Percentiles rank a stretch among this genome's conserved stretches.
Conservation (phyloP, 2,888 invertebrate species). For the Xanthorhoe spadicearia region DNA sequence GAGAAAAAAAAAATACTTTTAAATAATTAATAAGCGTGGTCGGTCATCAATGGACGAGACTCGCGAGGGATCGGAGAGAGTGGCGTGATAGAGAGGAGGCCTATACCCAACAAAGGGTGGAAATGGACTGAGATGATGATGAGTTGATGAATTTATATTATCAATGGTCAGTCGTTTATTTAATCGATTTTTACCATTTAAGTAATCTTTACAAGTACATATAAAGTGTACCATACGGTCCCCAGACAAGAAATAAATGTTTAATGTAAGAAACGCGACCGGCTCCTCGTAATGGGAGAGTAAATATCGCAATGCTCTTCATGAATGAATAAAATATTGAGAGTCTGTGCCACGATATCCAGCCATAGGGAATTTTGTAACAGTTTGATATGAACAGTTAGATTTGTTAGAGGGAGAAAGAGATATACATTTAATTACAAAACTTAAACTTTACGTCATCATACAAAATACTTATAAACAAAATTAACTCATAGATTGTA, state of each 20-base stretch:
- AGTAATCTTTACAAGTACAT: conserved; percentile 15
- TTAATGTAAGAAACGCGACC: conserved; percentile 73
- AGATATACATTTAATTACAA: not conserved
- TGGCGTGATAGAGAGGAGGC: too few relatives aligned
- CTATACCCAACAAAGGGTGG: too few relatives aligned
- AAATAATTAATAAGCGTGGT: too few relatives aligned
- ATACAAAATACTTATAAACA: not conserved
- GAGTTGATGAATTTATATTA: too few relatives aligned
- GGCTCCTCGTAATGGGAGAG: conserved; percentile 72
- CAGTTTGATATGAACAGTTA: not conserved
- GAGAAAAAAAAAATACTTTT: too few relatives aligned
- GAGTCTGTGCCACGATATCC: conserved; percentile 31
- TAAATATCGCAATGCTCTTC: conserved; percentile 77
- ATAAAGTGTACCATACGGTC: conserved; percentile 14
- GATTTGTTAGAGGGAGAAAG: not conserved
- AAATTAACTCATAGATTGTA: not conserved
- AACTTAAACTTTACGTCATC: not conserved
- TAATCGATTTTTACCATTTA: too few relatives aligned
- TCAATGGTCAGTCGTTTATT: too few relatives aligned
- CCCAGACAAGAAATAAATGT: conserved; percentile 57
- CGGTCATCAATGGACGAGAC: too few relatives aligned
- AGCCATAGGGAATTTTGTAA: conserved; percentile 30
- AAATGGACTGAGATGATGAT: too few relatives aligned
- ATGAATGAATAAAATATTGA: conserved; percentile 75
- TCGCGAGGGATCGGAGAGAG: too few relatives aligned